Base-by-base conservation (phyloP, 2,797 vertebrate genomes). In the Channallabes apus region DNA sequence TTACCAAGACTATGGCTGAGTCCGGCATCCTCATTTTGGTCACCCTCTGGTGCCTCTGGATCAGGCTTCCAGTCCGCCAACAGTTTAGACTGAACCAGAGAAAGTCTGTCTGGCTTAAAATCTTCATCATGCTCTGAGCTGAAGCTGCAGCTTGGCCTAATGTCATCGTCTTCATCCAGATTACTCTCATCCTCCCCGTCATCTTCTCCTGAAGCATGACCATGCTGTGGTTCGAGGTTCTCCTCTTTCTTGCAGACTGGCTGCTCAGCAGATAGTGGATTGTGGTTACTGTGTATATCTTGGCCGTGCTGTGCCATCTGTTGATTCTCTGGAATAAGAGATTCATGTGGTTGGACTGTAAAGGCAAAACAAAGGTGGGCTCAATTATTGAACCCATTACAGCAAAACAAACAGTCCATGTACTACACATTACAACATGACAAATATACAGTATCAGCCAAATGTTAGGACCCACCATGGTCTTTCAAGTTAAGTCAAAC, bases 51-150 rank as follows among this genome's bases (percentile, higher is more conserved):
- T 3, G 35, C 78, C 17, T 89, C 84, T 27, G 76, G 83, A 54
- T 93, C 92, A 69, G 91, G 91, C 46, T 90, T 92, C 94, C 94
- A 94, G 72, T 93, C 91, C 67, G 92, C 92, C 83, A 93, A 75
- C 85, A 94, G 89, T 85, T 91, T 88, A 76, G 92, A 92, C 86
- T 93, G 92, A 80, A 86, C 91, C 1, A 76, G 81, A 18, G 91
- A 90, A 69, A 93, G 85, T n/a, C 84, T 89, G 61, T 93, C 91
- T 0, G 84, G 46, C 67, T 84, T 90, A 38, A 93, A 91, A 35
- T 91, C 87, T 51, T 93, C 93, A 78, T 90, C 86, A 82, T 90
- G 91, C 24, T 90, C 77, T 0, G 87, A 78, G 29, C 90, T 90
- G 24, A 91, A 90, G 84, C 88, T 87, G 58, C 84, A 89, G 41